Base-by-base conservation (phyloP, 2,797 vertebrate genomes). In the Mus minutoides region DNA sequence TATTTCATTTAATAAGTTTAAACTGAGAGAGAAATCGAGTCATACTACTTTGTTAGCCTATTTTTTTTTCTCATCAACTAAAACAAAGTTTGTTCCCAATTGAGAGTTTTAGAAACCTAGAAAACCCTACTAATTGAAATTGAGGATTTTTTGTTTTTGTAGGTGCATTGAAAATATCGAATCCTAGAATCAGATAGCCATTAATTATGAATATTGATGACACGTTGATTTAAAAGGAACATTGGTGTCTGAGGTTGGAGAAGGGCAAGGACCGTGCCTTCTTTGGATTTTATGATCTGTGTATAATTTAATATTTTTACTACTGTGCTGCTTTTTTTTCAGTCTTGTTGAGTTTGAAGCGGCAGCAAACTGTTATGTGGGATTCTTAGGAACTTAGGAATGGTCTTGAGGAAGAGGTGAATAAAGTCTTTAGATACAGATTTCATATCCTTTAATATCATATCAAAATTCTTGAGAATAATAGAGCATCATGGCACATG, bases 201-300 rank as follows among this genome's bases (percentile, higher is more conserved):
- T 84, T 95, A 97, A 90, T n/a, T 96, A 52, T 82, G 96, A 92
- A 80, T 95, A 76, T 69, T 84, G 49, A 90, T 90, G 58, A 77
- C 19, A 56, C 62, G 31, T 93, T 26, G 29, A 93, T 97, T 95
- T 88, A 94, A 94, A 96, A 76, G 29, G 37, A 85, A 80, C 92
- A 56, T 82, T 88, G 40, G n/a, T 87, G 3, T 87, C 16, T 6
- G 43, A 43, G 6, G 54, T 14, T 71, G 82, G 17, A 14, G 90
- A 26, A 85, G 67, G 24, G 13, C 46, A 82, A 37, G 21, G 40
- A 84, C n/a, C 69, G 79, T 91, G 29, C 76, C 62, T 93, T 90
- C 4, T 93, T 92, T 82, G 37, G 69, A 88, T 92, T 95, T 96
- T 96, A 71, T 93, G 71, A n/a, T 92, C 73, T 75, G 69, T 77